These are phyloP conservation scores for Amblyraja radiata DNA, from an alignment of 2,797 vertebrate species.

Conservation along the genomic window DNA sequence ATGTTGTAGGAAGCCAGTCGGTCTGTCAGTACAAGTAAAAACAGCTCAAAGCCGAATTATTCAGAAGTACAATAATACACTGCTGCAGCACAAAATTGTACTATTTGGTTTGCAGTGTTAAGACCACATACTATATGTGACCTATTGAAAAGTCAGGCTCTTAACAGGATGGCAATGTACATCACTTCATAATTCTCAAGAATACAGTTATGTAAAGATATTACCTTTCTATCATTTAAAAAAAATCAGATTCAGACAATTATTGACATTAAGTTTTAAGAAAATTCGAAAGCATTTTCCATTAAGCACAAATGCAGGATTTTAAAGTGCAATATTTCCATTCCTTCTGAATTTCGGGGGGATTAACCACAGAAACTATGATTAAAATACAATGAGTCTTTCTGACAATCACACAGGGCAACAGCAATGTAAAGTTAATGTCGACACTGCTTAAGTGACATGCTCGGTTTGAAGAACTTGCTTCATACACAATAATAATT, in stretches of 20 bases:
- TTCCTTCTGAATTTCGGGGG: not conserved
- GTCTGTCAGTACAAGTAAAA: conserved; percentile 37
- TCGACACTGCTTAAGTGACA: not conserved
- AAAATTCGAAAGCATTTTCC: not conserved
- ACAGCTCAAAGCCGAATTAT: conserved; percentile 38
- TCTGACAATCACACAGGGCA: not conserved
- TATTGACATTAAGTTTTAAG: not conserved
- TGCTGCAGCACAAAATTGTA: conserved; percentile 17
- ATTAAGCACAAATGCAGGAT: not conserved
- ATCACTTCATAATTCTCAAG: not conserved
- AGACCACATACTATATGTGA: not conserved
- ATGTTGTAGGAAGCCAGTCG: conserved; percentile 35
- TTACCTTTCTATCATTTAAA: not conserved
- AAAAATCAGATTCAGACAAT: not conserved
- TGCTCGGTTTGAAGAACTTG: too few species aligned
- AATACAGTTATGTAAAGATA: not conserved
- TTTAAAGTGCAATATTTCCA: not conserved
- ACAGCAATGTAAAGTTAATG: not conserved
- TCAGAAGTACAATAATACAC: conserved; percentile 28
- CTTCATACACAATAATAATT: not conserved
- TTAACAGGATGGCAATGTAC: not conserved
- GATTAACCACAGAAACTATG: not conserved
- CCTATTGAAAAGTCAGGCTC: not conserved
- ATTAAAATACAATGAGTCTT: not conserved
- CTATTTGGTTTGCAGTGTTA: conserved; percentile 1